phyloP scores from a whole-genome alignment of 1,140 invertebrate species.

The Drosophila nikananu region DNA sequence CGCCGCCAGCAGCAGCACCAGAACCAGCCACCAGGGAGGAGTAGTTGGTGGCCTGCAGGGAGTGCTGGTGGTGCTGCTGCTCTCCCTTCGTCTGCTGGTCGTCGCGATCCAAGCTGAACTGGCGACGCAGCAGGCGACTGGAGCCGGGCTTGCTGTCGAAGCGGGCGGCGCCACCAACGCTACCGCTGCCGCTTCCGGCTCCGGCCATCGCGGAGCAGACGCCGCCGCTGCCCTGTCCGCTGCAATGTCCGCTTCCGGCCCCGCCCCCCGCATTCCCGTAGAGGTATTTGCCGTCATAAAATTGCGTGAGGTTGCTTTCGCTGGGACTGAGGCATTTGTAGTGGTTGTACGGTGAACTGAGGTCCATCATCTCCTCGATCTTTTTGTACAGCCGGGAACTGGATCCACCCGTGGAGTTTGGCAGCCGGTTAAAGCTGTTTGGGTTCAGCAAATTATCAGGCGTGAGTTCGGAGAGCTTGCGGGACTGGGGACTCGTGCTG shows the following conservation, averaged over 20 bases:
- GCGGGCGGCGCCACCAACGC: slow-evolving; percentile 38
- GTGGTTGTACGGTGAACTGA: slow-evolving; percentile 90
- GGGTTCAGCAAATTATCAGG: slow-evolving; percentile 80
- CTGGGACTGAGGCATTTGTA: slow-evolving; percentile 91
- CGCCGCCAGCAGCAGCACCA: slow-evolving; percentile 49
- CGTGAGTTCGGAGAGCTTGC: slow-evolving; percentile 80
- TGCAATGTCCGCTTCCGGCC: slow-evolving; percentile 21
- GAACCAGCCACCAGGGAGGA: slow-evolving; percentile 52
- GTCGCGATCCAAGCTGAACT: slow-evolving; percentile 90
- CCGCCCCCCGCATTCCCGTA: slow-evolving; percentile 54
- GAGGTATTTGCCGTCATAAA: slow-evolving; percentile 83
- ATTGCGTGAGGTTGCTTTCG: slow-evolving; percentile 86
- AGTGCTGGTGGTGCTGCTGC: slow-evolving; percentile 76
- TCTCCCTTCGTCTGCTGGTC: slow-evolving; percentile 85
- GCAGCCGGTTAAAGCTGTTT: slow-evolving; percentile 79
- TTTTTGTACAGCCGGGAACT: slow-evolving; percentile 82
- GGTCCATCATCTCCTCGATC: slow-evolving; percentile 87
- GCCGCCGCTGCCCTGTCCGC: slow-evolving; percentile 43
- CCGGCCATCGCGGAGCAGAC: slow-evolving; percentile 50
- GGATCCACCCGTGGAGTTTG: slow-evolving; percentile 75
- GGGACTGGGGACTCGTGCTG: slow-evolving; percentile 70
- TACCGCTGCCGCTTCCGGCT: slow-evolving; percentile 17
- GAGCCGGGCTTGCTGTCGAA: slow-evolving; percentile 78
- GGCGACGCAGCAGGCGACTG: slow-evolving; percentile 88
- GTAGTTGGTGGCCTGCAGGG: slow-evolving; percentile 70